Conservation (phyloP, 2,113 vertebrate genomes). For the Trematomus loennbergii region DNA sequence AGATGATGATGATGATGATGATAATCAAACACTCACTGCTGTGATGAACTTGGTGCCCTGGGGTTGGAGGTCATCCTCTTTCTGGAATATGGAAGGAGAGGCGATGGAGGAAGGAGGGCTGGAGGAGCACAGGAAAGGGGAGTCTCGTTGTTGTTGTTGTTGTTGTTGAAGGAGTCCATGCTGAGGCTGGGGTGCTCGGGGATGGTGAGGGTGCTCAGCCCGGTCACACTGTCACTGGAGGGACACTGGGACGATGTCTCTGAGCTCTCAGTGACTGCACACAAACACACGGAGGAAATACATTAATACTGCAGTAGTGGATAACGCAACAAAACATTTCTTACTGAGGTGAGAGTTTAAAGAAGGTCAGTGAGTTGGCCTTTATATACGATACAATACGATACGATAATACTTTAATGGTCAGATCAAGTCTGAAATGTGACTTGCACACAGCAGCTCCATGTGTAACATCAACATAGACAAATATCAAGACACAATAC, state of each 20-base stretch:
- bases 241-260: slow-evolving; percentile 84
- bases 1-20: neutral
- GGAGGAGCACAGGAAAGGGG: slow-evolving; percentile 75
- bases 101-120: slow-evolving; percentile 62
- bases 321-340: neutral
- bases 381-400: too few relatives aligned
- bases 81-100: slow-evolving; percentile 74
- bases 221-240: slow-evolving; percentile 80
- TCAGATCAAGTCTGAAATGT: too few relatives aligned
- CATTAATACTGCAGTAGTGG: neutral
- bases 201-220: slow-evolving; percentile 62
- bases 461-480: too few relatives aligned
- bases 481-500: too few relatives aligned
- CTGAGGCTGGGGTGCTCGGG: slow-evolving; percentile 50
- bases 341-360: neutral
- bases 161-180: slow-evolving; percentile 75
- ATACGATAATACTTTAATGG: too few relatives aligned
- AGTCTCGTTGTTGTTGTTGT: slow-evolving; percentile 59
- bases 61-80: slow-evolving; percentile 72
- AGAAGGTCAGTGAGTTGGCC: neutral
- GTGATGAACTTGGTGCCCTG: slow-evolving; percentile 80
- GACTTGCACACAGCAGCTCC: too few relatives aligned
- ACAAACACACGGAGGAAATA: slow-evolving; percentile 25
- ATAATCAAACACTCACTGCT: slow-evolving; percentile 77
- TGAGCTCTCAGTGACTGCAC: slow-evolving; percentile 81